phyloP scores from a whole-genome alignment of 1,140 invertebrate genomes.

The Drosophila burlai region DNA sequence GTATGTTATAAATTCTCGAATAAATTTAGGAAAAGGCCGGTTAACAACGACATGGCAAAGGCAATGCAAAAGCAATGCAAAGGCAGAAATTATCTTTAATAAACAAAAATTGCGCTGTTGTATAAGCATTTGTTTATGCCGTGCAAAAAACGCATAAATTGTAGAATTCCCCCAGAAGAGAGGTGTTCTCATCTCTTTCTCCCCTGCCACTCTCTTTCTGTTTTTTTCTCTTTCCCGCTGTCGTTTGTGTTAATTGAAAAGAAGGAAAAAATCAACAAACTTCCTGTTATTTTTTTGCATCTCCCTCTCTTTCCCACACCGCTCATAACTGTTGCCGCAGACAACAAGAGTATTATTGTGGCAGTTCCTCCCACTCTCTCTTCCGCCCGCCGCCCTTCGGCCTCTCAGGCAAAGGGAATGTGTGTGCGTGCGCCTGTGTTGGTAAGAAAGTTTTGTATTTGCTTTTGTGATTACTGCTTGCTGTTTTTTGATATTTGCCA shows the following conservation, averaged over 20 bases:
- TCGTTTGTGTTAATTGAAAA: constrained; percentile 66
- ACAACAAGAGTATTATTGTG: constrained; percentile 81
- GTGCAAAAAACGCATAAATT: constrained; percentile 61
- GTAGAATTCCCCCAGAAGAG: constrained; percentile 47
- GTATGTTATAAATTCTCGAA: too few species aligned
- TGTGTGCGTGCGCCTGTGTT: constrained; percentile 33
- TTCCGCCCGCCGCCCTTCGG: constrained; percentile 5
- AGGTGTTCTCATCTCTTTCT: constrained; percentile 2
- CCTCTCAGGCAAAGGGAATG: constrained; percentile 11
- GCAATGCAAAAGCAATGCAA: constrained; percentile 4
- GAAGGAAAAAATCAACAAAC: constrained; percentile 67
- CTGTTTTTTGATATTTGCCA: constrained; percentile 71
- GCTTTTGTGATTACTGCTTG: constrained; percentile 65
- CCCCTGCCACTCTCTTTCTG: neutral
- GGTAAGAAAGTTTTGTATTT: constrained; percentile 74
- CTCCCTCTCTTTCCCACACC: constrained; percentile 21
- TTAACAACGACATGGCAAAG: neutral
- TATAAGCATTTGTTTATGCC: constrained; percentile 66
- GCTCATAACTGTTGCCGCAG: constrained; percentile 77
- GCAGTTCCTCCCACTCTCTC: constrained; percentile 46
- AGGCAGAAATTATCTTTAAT: constrained; percentile 62
- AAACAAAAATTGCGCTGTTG: constrained; percentile 56
- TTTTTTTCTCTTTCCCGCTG: neutral
- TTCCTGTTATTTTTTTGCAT: constrained; percentile 60
- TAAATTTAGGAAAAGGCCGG: neutral